Evolutionary conservation across 2,888 invertebrate species (phyloP), one percentile per base, ranked within the genome.

Genomic region (Listrodromus nycthemerus): DNA sequence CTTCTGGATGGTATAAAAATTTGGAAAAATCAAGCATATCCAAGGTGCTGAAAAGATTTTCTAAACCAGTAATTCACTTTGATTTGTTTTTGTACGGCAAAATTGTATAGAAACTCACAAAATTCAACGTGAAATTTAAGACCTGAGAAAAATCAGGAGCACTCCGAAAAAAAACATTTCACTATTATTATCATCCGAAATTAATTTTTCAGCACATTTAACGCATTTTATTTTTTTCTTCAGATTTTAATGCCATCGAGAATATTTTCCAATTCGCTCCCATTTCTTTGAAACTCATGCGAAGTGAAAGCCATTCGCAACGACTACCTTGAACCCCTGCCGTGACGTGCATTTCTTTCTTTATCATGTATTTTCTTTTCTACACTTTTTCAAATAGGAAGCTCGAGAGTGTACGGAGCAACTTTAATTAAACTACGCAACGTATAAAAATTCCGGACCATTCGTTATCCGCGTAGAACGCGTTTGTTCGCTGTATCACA

Each of bases 341-440:
- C 45, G 52, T 30, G 30, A 58, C 58, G 16, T 19, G 6, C 50
- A 37, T 55, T 52, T 63, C 27, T 66, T 79, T 82, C 76, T 76
- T 63, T 21, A 5, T 55, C 58, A 33, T 73, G 2, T 55, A n/a
- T 30, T 24, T 21, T 19, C 67, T 84, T 69, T 75, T 83, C 66
- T 67, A 24, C 19, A 63, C 70, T 78, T 78, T 71, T 71, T 75
- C 74, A 79, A 82, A 85, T 86, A 79, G 85, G 82, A 86, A 8
- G 2, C 21, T 66, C 76, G 55, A 70, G 83, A 80, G 83, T 73
- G 85, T 83, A 77, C 81, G 48, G 30, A 83, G 61, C 82, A 84
- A 87, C 82, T 87, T 86, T 86, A 87, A 87, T 87, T 87, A 87
- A 86, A 86, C 85, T 85, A 85, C 82, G 85, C 74, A 86, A 83